Evolutionary conservation across 1,140 invertebrate genomes (phyloP).

Genomic region (Aphelinus certus): DNA sequence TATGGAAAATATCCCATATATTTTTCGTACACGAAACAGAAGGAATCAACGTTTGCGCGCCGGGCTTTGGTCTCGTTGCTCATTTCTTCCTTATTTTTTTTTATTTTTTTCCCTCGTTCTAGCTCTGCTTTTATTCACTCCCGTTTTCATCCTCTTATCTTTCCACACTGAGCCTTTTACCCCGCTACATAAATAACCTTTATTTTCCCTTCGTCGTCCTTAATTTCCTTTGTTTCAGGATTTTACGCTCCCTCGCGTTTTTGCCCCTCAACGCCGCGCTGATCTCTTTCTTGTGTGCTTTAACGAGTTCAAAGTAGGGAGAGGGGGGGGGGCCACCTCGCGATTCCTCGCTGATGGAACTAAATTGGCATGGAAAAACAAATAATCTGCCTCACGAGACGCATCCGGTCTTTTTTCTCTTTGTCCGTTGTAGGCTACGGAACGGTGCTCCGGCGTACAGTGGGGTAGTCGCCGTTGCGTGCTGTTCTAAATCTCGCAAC

Average conservation of each 20-base stretch:
- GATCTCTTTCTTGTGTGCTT: slow-evolving; percentile 30
- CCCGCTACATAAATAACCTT: slow-evolving; percentile 24
- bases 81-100: too few species aligned
- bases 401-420: too few species aligned
- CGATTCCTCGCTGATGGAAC: slow-evolving; percentile 39
- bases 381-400: not conserved
- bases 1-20: too few species aligned
- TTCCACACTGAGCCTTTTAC: slow-evolving; percentile 34
- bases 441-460: too few species aligned
- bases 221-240: slow-evolving; percentile 10
- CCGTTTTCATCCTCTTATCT: slow-evolving; percentile 20
- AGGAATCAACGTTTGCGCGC: too few species aligned
- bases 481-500: too few species aligned
- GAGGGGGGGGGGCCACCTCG: not conserved
- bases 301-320: slow-evolving; percentile 25
- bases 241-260: not conserved
- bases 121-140: too few species aligned
- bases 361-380: slow-evolving; percentile 30
- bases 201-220: not conserved
- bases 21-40: too few species aligned
- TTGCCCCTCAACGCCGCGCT: not conserved
- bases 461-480: too few species aligned
- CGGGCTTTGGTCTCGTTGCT: too few species aligned
- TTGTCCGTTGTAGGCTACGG: too few species aligned
- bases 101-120: too few species aligned